Conservation (phyloP, 2,797 vertebrate species). For the Gymnocypris eckloni region DNA sequence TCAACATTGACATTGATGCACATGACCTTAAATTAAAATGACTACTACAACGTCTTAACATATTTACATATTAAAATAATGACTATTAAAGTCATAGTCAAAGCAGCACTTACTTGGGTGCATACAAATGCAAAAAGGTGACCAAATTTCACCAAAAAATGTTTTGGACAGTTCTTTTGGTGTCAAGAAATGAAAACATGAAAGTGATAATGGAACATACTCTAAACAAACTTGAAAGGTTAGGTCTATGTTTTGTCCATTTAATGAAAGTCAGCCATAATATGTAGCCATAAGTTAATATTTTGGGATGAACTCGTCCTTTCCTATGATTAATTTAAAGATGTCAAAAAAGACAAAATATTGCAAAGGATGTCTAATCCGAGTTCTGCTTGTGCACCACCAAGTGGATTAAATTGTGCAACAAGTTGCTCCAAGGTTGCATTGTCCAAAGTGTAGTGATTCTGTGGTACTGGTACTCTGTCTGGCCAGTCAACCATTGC, state of each 20-base stretch:
- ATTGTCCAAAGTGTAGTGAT: background rate
- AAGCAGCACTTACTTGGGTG: background rate
- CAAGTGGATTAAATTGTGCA: conserved; percentile 13
- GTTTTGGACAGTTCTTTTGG: no score
- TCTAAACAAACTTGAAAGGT: no score
- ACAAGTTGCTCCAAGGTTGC: conserved; percentile 9
- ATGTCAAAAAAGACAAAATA: conserved; percentile 17
- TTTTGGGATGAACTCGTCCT: no score
- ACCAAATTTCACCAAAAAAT: background rate
- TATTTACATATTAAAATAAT: no score
- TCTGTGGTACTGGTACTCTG: background rate
- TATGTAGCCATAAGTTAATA: background rate
- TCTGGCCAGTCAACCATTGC: no score
- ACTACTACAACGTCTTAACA: no score
- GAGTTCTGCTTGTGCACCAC: background rate
- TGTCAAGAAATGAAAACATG: no score
- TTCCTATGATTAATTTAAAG: background rate
- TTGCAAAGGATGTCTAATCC: background rate
- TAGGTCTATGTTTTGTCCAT: background rate
- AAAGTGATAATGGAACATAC: no score
- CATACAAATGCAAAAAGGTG: background rate
- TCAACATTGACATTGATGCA: background rate
- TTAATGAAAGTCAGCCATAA: background rate
- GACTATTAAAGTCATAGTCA: no score
- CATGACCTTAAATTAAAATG: no score